A percentile compares a stretch with the other conserved stretches of the same genome.
Conservation (phyloP, 2,113 vertebrate species). For the Hypomesus transpacificus region DNA sequence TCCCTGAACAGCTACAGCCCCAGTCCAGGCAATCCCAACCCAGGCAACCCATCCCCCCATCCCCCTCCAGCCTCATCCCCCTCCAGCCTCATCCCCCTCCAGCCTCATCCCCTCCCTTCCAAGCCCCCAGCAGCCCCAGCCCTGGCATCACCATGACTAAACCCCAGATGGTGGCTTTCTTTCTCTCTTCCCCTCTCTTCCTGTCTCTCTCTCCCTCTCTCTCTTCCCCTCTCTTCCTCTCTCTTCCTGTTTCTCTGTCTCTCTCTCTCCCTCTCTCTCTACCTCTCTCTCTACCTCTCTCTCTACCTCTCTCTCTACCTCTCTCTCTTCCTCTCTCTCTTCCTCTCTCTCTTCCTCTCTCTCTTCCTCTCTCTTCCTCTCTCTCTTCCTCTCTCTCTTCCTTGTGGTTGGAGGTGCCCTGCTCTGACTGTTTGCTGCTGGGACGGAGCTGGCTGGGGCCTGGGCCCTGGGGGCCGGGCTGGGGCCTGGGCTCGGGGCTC, state of each 20-base stretch:
- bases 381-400: not conserved
- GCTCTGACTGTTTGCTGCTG: slow-evolving; percentile 56
- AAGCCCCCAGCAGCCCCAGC: slow-evolving; percentile 45
- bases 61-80: not conserved
- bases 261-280: slow-evolving; percentile 8
- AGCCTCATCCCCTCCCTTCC: slow-evolving; percentile 1
- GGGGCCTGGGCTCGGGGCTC: too few relatives aligned
- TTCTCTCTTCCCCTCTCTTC: slow-evolving; percentile 50
- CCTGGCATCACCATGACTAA: slow-evolving; percentile 78
- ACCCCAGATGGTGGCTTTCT: slow-evolving; percentile 76
- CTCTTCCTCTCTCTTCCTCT: not conserved
- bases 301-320: not conserved
- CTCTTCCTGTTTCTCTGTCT: too few relatives aligned
- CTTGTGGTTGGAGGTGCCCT: slow-evolving; percentile 63
- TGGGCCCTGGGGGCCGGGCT: too few relatives aligned
- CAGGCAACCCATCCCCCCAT: not conserved
- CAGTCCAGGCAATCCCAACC: not conserved
- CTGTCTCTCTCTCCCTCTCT: not conserved
- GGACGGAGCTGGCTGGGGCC: too few relatives aligned
- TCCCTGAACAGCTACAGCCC: not conserved
- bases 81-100: not conserved
- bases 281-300: too few relatives aligned
- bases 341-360: too few relatives aligned
- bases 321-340: slow-evolving; percentile 52
- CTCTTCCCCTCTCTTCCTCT: not conserved